A percentile compares a stretch with the other conserved stretches of the same genome.
These are phyloP conservation scores for Lottia gigantea DNA, from an alignment of 2,888 invertebrate species.

Conservation along the genomic window DNA sequence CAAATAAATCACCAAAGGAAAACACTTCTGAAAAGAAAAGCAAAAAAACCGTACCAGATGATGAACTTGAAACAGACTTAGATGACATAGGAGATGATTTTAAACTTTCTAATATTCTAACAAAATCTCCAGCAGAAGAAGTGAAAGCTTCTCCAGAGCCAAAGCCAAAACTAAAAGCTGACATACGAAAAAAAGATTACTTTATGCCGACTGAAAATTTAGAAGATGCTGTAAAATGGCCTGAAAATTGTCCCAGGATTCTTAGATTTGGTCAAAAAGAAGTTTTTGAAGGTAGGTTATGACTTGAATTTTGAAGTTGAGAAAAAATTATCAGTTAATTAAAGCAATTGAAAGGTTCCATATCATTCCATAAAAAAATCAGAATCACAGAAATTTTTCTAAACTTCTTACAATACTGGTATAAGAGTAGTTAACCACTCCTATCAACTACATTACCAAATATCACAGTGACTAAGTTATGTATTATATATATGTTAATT, in stretches of 20 bases:
- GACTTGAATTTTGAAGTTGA: too few species aligned
- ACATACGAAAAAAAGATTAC: slow-evolving; percentile 19
- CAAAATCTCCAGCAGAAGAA: slow-evolving; percentile 17
- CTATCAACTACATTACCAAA: too few species aligned
- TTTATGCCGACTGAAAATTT: slow-evolving; percentile 70
- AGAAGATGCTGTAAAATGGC: slow-evolving; percentile 77
- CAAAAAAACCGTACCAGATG: slow-evolving; percentile 8
- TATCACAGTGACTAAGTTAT: too few species aligned
- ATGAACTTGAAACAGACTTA: slow-evolving; percentile 46
- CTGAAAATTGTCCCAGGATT: slow-evolving; percentile 86
- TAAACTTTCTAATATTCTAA: slow-evolving; percentile 16
- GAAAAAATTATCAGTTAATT: too few species aligned
- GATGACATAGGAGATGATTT: slow-evolving; percentile 34
- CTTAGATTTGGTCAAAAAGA: slow-evolving; percentile 87
- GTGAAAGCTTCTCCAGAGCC: neutral
- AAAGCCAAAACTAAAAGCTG: slow-evolving; percentile 23
- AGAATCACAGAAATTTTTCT: too few species aligned
- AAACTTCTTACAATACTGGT: too few species aligned
- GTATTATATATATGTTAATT: too few species aligned
- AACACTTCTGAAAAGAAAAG: slow-evolving; percentile 14
- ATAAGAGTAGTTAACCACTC: too few species aligned
- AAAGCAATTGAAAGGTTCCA: too few species aligned
- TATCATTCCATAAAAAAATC: too few species aligned
- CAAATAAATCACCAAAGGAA: neutral
- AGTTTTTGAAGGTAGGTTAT: slow-evolving; percentile 86